These are phyloP conservation scores for Melanerpes aurifrons DNA, from an alignment of 2,113 vertebrate species.

Conservation along the genomic window DNA sequence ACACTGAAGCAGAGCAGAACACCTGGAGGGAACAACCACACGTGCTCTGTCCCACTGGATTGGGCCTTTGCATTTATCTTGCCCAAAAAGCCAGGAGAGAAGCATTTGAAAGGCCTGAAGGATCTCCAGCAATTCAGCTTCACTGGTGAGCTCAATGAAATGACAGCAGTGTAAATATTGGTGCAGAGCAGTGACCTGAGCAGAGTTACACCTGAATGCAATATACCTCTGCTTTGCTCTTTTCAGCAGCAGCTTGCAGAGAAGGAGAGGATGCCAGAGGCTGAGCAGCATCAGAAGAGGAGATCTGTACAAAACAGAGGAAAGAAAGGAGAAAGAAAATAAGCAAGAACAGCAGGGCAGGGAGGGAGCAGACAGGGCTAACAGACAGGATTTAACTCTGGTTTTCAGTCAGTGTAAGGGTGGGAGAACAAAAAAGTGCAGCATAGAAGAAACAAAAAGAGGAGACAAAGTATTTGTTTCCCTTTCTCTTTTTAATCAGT, in stretches of 20 bases:
- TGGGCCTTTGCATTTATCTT: not conserved
- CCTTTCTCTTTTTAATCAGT: not conserved
- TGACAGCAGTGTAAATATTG: not conserved
- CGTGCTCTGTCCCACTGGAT: not conserved
- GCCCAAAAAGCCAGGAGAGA: not conserved
- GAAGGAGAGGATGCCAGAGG: constrained; percentile 86
- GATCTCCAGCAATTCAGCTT: not conserved
- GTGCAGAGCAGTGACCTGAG: not conserved
- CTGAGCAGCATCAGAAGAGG: constrained; percentile 87
- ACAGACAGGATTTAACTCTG: not conserved
- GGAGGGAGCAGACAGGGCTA: not conserved
- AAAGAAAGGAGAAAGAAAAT: constrained; percentile 66
- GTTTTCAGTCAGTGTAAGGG: not conserved
- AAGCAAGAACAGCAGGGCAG: constrained; percentile 54
- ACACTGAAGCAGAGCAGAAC: not conserved
- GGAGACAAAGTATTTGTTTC: not conserved
- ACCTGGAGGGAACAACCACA: not conserved
- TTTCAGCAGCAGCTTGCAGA: constrained; percentile 88
- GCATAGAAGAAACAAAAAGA: not conserved
- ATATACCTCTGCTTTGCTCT: constrained; percentile 91
- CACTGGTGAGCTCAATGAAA: not conserved
- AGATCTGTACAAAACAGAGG: constrained; percentile 78
- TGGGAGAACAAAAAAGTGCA: not conserved
- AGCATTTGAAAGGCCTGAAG: not conserved
- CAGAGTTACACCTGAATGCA: constrained; percentile 14